A percentile compares a stretch with the other conserved stretches of the same genome.
Evolutionary conservation across 2,797 vertebrate genomes (phyloP).

Genomic region (Pseudochaenichthys georgianus): DNA sequence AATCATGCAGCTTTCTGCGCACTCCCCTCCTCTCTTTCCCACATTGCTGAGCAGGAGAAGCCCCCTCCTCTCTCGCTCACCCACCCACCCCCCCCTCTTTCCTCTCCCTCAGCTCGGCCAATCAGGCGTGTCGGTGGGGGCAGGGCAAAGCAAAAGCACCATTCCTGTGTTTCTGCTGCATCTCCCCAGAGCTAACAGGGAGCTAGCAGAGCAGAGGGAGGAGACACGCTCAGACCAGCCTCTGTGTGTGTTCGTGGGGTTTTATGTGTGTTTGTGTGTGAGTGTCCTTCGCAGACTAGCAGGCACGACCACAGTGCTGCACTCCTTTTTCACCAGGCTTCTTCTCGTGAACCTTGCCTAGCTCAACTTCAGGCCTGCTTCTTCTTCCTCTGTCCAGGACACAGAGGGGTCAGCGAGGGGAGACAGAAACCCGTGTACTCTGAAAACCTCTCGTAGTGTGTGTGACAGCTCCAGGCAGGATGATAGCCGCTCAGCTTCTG

Average conservation of each 20-base stretch:
- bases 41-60: conserved; percentile 35
- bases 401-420: conserved; percentile 43
- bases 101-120: conserved; percentile 59
- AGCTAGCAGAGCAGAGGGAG: conserved; percentile 67
- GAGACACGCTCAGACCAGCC: conserved; percentile 53
- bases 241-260: conserved; percentile 42
- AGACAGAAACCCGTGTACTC: conserved; percentile 28
- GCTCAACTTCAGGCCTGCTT: conserved; percentile 34
- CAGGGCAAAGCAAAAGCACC: conserved; percentile 65
- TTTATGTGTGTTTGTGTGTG: conserved; percentile 19
- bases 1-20: conserved; percentile 39
- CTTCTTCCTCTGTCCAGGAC: conserved; percentile 29
- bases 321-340: conserved; percentile 44
- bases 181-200: conserved; percentile 66
- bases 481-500: conserved; percentile 97
- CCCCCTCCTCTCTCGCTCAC: conserved; percentile 28
- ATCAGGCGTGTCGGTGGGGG: conserved; percentile 70
- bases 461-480: conserved; percentile 80
- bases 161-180: conserved; percentile 65
- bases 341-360: conserved; percentile 44
- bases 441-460: conserved; percentile 30
- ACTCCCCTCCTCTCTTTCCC: background rate
- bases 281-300: conserved; percentile 62
- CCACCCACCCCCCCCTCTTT: conserved; percentile 2
- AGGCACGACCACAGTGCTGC: conserved; percentile 52